Conservation (phyloP, 2,888 invertebrate species). For the Pheosia gnoma region DNA sequence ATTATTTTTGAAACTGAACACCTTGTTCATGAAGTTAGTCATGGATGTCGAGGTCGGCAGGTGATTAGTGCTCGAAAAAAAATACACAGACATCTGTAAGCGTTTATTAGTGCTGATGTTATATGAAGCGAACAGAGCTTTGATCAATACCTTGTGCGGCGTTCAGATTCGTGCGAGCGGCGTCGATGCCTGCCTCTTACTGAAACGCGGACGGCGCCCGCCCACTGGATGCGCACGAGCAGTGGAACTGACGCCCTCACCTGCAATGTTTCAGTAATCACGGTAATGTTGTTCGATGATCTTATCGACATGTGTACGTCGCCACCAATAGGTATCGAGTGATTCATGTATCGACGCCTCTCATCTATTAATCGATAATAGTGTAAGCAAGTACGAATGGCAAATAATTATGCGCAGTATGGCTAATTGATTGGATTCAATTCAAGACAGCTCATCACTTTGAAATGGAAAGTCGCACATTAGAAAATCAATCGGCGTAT, state of each 20-base stretch:
- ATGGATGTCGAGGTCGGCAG: slow-evolving; percentile 66
- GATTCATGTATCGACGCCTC: slow-evolving; percentile 33
- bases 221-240: slow-evolving; percentile 60
- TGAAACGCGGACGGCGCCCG: slow-evolving; percentile 64
- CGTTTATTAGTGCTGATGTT: slow-evolving; percentile 78
- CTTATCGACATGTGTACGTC: slow-evolving; percentile 37
- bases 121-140: slow-evolving; percentile 65
- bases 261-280: slow-evolving; percentile 69
- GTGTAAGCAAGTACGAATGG: slow-evolving; percentile 9
- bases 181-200: slow-evolving; percentile 78
- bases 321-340: slow-evolving; percentile 31
- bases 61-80: slow-evolving; percentile 66
- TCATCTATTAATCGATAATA: slow-evolving; percentile 25
- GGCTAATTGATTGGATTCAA: slow-evolving; percentile 6
- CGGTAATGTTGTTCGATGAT: slow-evolving; percentile 46
- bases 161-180: slow-evolving; percentile 81
- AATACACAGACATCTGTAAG: slow-evolving; percentile 57
- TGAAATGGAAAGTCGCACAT: not conserved
- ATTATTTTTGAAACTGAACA: slow-evolving; percentile 76
- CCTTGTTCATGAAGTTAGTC: slow-evolving; percentile 73
- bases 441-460: slow-evolving; percentile 1
- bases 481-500: not conserved
- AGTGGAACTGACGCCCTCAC: slow-evolving; percentile 58
- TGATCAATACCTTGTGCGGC: slow-evolving; percentile 78
- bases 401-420: not conserved